Percentiles rank a stretch among this genome's conserved stretches.
These are phyloP conservation scores for Phrynosoma platyrhinos DNA, from an alignment of 2,113 vertebrate species.

Conservation along the genomic window DNA sequence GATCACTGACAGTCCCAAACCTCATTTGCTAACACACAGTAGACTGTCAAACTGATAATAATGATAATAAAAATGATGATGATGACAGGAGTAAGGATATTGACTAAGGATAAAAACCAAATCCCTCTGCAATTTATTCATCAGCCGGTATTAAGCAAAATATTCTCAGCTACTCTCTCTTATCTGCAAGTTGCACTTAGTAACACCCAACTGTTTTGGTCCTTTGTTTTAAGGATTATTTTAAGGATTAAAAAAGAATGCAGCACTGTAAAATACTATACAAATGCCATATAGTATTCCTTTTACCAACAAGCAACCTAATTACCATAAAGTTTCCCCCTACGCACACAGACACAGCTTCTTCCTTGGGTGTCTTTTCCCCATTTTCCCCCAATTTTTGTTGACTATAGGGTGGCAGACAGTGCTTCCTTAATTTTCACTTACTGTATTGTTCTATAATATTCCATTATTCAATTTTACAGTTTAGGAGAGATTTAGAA, in stretches of 20 bases:
- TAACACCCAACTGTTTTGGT: neutral
- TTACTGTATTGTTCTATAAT: neutral
- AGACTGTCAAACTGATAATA: too few relatives aligned
- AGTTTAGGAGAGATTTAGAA: neutral
- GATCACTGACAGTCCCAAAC: too few relatives aligned
- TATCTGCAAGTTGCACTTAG: too few relatives aligned
- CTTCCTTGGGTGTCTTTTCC: neutral
- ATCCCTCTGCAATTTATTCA: neutral
- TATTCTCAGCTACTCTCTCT: neutral
- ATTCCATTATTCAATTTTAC: neutral
- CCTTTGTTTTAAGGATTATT: neutral
- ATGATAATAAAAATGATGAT: too few relatives aligned
- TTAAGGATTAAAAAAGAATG: neutral
- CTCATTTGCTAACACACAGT: too few relatives aligned
- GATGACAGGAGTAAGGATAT: too few relatives aligned
- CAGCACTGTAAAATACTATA: slow-evolving; percentile 4
- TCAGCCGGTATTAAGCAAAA: neutral
- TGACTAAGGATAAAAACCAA: too few relatives aligned
- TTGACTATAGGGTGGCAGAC: neutral
- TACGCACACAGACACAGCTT: too few relatives aligned
- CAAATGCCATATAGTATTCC: neutral
- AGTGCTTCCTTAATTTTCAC: neutral
- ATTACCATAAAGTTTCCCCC: neutral
- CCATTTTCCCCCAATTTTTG: neutral
- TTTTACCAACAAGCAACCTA: neutral